phyloP scores from a whole-genome alignment of 2,113 vertebrate species.

The Sarotherodon lohbergeri region DNA sequence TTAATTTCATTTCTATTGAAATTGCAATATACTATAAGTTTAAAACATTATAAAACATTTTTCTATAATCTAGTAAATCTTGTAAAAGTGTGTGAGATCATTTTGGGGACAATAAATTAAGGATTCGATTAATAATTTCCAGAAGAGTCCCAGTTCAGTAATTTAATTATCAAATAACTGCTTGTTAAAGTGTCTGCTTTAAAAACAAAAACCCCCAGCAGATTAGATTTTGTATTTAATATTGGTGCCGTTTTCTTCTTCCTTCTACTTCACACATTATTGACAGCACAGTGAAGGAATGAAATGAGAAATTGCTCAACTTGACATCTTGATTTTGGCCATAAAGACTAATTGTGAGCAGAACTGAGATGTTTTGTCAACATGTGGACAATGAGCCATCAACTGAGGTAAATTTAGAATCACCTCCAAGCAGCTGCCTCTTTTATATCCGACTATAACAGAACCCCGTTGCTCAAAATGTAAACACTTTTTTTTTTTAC shows the following conservation, averaged over 20 bases:
- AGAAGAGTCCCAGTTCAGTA: neutral
- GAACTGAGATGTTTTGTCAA: neutral
- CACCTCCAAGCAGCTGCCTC: neutral
- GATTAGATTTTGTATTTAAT: neutral
- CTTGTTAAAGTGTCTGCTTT: neutral
- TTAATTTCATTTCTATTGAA: neutral
- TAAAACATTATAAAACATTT: neutral
- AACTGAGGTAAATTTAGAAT: neutral
- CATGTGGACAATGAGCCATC: neutral
- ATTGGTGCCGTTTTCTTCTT: neutral
- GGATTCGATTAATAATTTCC: neutral
- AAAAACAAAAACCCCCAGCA: neutral
- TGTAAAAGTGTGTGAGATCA: neutral
- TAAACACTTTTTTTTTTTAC: fast-evolving
- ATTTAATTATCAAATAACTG: neutral
- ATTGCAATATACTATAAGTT: neutral
- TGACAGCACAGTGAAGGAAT: neutral
- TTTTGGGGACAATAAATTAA: neutral
- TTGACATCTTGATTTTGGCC: neutral
- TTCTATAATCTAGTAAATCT: neutral
- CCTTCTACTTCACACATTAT: neutral
- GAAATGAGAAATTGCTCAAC: neutral
- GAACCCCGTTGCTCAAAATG: neutral
- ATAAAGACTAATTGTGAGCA: neutral
- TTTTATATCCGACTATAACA: neutral